These are phyloP conservation scores for Thamnophis elegans DNA, from an alignment of 2,797 vertebrate species.

Conservation along the genomic window DNA sequence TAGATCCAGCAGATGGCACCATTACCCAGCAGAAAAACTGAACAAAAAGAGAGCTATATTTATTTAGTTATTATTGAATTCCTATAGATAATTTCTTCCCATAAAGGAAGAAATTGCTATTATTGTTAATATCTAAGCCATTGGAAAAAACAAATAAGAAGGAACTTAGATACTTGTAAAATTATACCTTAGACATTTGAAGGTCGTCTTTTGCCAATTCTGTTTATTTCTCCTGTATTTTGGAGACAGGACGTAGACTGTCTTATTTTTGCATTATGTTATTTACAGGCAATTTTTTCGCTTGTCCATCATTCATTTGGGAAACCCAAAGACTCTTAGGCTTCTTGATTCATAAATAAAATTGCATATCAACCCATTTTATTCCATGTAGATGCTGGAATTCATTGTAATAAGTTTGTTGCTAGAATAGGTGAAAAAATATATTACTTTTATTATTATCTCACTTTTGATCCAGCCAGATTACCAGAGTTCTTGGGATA, in stretches of 20 bases:
- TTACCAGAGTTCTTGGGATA: not conserved
- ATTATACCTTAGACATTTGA: not conserved
- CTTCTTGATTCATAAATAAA: not conserved
- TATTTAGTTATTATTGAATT: not conserved
- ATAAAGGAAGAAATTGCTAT: not conserved
- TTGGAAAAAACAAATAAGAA: not conserved
- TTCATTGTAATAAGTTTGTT: not conserved
- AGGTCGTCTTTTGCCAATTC: not conserved
- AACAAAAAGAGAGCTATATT: not conserved
- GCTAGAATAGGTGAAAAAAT: not conserved
- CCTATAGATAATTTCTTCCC: not conserved
- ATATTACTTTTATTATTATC: not conserved
- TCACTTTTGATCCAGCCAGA: not conserved
- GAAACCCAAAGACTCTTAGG: not conserved
- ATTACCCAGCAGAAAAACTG: not conserved
- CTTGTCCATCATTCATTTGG: not conserved
- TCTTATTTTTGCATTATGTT: not conserved
- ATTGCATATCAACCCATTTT: not conserved
- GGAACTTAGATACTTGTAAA: not conserved
- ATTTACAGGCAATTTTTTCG: no score
- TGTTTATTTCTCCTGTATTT: not conserved
- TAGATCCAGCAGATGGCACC: not conserved
- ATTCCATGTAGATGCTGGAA: not conserved
- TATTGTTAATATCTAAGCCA: not conserved
- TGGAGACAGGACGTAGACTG: not conserved